A percentile compares a stretch with the other conserved stretches of the same genome.
Conservation (phyloP, 2,888 invertebrate genomes). For the Mythimna lalbum region DNA sequence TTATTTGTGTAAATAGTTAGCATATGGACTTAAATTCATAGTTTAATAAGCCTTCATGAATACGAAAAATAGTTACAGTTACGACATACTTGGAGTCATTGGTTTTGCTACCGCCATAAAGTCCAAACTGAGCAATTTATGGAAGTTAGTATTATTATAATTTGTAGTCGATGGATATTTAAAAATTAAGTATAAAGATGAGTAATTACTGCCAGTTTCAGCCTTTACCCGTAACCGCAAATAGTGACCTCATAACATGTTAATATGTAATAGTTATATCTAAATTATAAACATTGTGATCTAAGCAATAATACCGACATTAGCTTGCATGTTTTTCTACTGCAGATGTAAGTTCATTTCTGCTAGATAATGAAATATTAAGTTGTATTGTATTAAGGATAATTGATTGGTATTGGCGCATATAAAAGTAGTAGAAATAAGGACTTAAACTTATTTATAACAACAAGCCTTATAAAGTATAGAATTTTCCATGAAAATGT, state of each 20-base stretch:
- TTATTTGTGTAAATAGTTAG: constrained; percentile 78
- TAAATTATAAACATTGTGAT: constrained; percentile 63
- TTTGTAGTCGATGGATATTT: constrained; percentile 55
- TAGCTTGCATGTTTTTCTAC: constrained; percentile 56
- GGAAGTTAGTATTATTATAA: constrained; percentile 62
- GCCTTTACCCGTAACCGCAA: constrained; percentile 70
- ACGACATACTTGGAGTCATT: constrained; percentile 48
- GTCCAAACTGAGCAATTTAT: constrained; percentile 61
- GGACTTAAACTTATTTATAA: constrained; percentile 52
- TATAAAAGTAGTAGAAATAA: constrained; percentile 50
- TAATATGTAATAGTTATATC: constrained; percentile 62
- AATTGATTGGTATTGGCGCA: constrained; percentile 53
- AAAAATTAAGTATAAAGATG: constrained; percentile 54
- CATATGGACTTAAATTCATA: constrained; percentile 77
- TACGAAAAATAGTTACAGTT: constrained; percentile 57
- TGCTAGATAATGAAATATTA: constrained; percentile 53
- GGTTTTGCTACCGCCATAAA: constrained; percentile 60
- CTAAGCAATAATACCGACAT: constrained; percentile 41
- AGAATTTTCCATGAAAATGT: constrained; percentile 43
- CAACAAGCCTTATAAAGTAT: constrained; percentile 51
- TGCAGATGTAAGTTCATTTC: constrained; percentile 22
- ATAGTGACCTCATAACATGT: constrained; percentile 65
- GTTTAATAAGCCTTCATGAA: constrained; percentile 69
- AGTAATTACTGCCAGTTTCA: constrained; percentile 74
- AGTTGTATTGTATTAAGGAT: constrained; percentile 54